Percentiles rank a stretch among this genome's conserved stretches.
Conservation (phyloP, 2,888 invertebrate species). For the Helleia helle region DNA sequence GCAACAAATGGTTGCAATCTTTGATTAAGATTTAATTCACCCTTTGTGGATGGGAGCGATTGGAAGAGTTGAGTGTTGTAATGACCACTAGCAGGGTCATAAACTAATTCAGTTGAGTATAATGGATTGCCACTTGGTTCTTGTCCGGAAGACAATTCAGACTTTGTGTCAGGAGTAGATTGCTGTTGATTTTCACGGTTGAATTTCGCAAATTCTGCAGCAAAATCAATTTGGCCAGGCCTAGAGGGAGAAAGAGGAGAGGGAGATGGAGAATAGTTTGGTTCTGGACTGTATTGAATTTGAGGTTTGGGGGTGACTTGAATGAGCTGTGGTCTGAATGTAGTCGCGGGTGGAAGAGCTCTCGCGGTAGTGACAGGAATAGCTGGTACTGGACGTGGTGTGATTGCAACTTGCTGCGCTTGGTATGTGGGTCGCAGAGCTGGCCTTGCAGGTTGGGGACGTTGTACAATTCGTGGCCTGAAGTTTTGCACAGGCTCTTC, state of each 20-base stretch:
- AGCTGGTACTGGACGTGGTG: slow-evolving; percentile 74
- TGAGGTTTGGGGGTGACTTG: slow-evolving; percentile 74
- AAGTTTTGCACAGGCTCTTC: slow-evolving; percentile 67
- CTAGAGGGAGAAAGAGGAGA: slow-evolving; percentile 40
- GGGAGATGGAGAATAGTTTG: slow-evolving; percentile 53
- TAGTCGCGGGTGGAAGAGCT: slow-evolving; percentile 77
- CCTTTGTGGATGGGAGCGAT: slow-evolving; percentile 80
- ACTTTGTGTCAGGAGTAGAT: slow-evolving; percentile 50
- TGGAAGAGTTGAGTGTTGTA: slow-evolving; percentile 87
- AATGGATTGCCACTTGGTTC: slow-evolving; percentile 75
- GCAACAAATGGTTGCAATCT: slow-evolving; percentile 83
- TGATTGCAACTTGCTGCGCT: slow-evolving; percentile 70
- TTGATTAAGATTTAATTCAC: slow-evolving; percentile 81
- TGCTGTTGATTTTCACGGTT: slow-evolving; percentile 77
- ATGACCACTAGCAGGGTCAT: slow-evolving; percentile 83
- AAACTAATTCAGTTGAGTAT: slow-evolving; percentile 85
- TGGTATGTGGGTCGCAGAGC: slow-evolving; percentile 50
- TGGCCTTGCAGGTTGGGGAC: slow-evolving; percentile 34
- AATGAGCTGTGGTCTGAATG: slow-evolving; percentile 76
- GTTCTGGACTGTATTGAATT: slow-evolving; percentile 59
- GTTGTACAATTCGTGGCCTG: slow-evolving; percentile 64
- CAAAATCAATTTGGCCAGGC: slow-evolving; percentile 76
- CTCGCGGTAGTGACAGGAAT: slow-evolving; percentile 59
- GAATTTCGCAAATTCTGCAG: slow-evolving; percentile 83
- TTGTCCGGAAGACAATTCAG: slow-evolving; percentile 42